phyloP scores from a whole-genome alignment of 2,888 invertebrate species.

The Drosophila paramelanica region DNA sequence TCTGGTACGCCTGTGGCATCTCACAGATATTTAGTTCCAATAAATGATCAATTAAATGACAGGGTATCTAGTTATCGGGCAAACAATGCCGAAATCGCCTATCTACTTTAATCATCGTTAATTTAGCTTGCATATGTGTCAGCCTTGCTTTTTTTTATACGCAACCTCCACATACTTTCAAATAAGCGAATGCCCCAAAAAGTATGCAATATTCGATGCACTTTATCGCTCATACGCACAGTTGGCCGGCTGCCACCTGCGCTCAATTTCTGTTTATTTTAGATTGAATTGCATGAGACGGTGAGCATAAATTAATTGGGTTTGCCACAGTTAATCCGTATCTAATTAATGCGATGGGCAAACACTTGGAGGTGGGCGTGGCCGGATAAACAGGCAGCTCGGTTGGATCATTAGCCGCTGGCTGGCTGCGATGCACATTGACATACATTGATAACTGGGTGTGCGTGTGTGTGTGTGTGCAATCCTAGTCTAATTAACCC shows the following conservation, averaged over 20 bases:
- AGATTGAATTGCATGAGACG: slow-evolving; percentile 20
- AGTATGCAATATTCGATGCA: slow-evolving; percentile 9
- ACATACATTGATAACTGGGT: slow-evolving; percentile 37
- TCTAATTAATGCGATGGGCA: slow-evolving; percentile 21
- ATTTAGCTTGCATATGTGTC: neutral
- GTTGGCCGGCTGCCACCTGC: slow-evolving; percentile 1
- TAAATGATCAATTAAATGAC: too few relatives aligned
- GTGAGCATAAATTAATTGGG: slow-evolving; percentile 37
- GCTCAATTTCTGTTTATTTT: slow-evolving; percentile 3
- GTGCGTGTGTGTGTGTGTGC: slow-evolving; percentile 6
- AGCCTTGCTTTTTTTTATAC: neutral
- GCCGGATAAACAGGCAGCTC: slow-evolving; percentile 17
- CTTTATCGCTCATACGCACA: neutral
- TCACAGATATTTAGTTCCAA: too few relatives aligned
- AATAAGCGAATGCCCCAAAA: slow-evolving; percentile 7
- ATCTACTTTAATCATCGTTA: too few relatives aligned
- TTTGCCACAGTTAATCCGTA: slow-evolving; percentile 23
- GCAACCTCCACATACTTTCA: neutral
- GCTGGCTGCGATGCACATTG: slow-evolving; percentile 24
- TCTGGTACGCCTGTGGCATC: too few relatives aligned
- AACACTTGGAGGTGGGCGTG: slow-evolving; percentile 11
- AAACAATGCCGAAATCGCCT: too few relatives aligned
- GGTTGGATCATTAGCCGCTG: slow-evolving; percentile 45
- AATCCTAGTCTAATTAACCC: slow-evolving; percentile 70
- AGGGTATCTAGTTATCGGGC: too few relatives aligned